Conservation (phyloP, 2,113 vertebrate species). For the Takifugu bimaculatus region DNA sequence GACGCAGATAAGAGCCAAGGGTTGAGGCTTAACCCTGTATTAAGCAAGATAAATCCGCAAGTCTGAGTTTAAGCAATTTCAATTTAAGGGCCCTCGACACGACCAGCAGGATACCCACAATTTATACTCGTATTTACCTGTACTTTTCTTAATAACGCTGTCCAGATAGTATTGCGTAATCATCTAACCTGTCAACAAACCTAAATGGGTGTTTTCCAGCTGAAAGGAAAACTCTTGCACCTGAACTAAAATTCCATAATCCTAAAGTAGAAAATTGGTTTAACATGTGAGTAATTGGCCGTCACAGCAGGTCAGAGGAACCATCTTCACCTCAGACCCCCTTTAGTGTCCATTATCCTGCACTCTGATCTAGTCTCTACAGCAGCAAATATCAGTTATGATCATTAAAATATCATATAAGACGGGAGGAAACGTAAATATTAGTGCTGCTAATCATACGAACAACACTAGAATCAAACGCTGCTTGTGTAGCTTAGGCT, state of each 20-base stretch:
- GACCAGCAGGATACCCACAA: neutral
- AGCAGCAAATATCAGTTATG: too few relatives aligned
- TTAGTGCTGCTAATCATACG: too few relatives aligned
- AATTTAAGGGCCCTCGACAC: neutral
- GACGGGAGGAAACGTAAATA: neutral
- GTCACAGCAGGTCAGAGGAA: neutral
- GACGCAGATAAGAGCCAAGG: neutral
- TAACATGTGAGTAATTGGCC: neutral
- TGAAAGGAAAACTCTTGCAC: too few relatives aligned
- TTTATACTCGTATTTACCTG: too few relatives aligned
- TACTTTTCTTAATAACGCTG: neutral
- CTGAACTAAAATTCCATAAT: neutral
- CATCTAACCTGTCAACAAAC: too few relatives aligned
- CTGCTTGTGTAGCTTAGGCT: too few relatives aligned
- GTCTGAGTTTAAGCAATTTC: too few relatives aligned
- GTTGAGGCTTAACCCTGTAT: too few relatives aligned
- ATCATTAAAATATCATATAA: constrained; percentile 3
- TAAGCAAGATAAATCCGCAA: too few relatives aligned
- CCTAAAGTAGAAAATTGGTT: neutral
- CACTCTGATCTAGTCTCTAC: neutral
- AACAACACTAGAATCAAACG: too few relatives aligned
- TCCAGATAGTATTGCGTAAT: too few relatives aligned
- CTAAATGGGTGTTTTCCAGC: too few relatives aligned
- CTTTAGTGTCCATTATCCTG: constrained; percentile 1
- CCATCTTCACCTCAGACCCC: neutral